Evolutionary conservation across 2,113 vertebrate genomes (phyloP), one percentile per base, ranked within the genome.

Genomic region (Ascaphus truei): DNA sequence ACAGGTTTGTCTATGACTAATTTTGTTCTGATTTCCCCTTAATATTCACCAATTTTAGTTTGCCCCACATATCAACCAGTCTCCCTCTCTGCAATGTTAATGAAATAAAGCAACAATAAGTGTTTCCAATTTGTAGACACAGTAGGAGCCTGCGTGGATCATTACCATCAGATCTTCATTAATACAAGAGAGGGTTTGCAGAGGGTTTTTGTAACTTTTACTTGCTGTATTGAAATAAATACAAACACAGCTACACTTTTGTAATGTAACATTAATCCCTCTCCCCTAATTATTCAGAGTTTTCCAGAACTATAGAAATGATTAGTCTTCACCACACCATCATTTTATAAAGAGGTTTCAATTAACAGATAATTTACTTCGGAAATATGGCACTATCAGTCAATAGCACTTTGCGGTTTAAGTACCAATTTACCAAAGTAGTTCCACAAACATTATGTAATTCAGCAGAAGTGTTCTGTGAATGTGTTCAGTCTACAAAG

Each of bases 41-140:
- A 89, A 91, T 86, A 91, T 85, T 83, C 89, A 88, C 79, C 43
- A 74, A 84, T 85, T 85, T 83, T 85, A 81, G 80, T 26, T 71
- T 88, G 89, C 85, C 87, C 86, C 88, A 90, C 88, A 89, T 90
- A 89, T 88, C 81, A 86, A 88, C 87, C 87, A 89, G 85, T 89
- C 86, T 86, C 83, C 83, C 83, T 84, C 84, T 85, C 76, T 78
- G 88, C 84, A 86, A 86, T 89, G 85, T 74, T 89, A 90, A 90
- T 90, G 89, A 83, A 89, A 84, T 78, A 85, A 80, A 82, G 72
- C 73, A 85, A 74, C 3, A 82, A 72, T 2, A 25, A 81, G 79
- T 75, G 77, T 85, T 89, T 89, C 83, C 89, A 91, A 89, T 89
- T 87, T 86, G 75, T 79, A 86, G 85, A 82, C 89, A 84, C 85